phyloP scores from a whole-genome alignment of 2,797 vertebrate genomes.

The Xenops minutus region DNA sequence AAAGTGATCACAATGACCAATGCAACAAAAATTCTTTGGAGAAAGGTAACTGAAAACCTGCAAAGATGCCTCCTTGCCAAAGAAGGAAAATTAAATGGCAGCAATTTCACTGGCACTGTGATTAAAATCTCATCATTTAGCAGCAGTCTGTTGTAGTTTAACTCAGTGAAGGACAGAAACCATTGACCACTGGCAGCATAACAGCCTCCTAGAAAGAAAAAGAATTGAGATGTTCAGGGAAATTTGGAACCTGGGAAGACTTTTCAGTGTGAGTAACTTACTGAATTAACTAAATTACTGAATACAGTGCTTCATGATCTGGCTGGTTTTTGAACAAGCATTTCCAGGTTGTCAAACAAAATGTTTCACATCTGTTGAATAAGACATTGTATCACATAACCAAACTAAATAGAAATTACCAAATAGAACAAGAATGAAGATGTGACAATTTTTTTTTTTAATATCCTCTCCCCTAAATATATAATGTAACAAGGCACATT shows the following conservation, averaged over 20 bases:
- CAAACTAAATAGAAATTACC: background rate
- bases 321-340: background rate
- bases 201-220: background rate
- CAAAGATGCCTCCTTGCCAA: background rate
- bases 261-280: background rate
- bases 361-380: background rate
- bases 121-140: background rate
- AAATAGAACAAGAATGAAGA: background rate
- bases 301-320: background rate
- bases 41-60: background rate
- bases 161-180: background rate
- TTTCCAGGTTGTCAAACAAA: background rate
- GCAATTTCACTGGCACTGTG: background rate
- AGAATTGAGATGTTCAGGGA: background rate
- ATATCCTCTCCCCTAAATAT: background rate
- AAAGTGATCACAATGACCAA: background rate
- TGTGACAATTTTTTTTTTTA: accelerated
- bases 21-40: background rate
- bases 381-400: background rate
- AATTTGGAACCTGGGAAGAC: background rate
- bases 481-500: slow-evolving; percentile 34
- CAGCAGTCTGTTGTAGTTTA: background rate
- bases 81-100: background rate
- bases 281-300: background rate
- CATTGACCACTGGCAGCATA: background rate